Base-by-base conservation (phyloP, 2,797 vertebrate genomes). In the Pangasius krempfi region DNA sequence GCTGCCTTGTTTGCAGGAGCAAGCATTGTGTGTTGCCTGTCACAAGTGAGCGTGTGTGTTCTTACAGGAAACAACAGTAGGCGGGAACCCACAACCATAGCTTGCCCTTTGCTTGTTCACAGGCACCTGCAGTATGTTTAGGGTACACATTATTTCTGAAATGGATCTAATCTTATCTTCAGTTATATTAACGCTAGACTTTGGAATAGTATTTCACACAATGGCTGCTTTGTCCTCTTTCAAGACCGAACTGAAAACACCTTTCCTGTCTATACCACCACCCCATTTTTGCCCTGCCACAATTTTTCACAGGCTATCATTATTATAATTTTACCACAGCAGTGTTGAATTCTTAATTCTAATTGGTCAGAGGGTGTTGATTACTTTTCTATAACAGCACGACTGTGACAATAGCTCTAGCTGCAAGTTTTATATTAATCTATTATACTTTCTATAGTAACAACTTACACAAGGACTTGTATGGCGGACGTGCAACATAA, bases 11-110 rank as follows among this genome's bases (percentile, higher is more conserved):
- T 92, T 93, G 92, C 92, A 64, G 37, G 27, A 83, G 5, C 58
- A 92, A 86, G 78, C 90, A 89, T 91, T n/a, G 25, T 60, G 88
- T 93, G 88, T 78, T 86, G 92, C 92, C 90, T 47, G 33, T 93
- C 90, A 27, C 37, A 54, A 66, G 79, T 30, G 25, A 20, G 33
- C 22, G 5, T 81, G 72, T 81, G 79, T 87, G 52, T 81, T 68
- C 84, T 79, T 79, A 83, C 47, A 86, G 85, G 85, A 87, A 83
- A 44, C 80, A 87, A 82, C 79, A 78, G 47, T 84, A 52, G 85
- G 60, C 4, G n/a, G n/a, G 85, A 76, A 75, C 22, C 40, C 20
- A 82, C 80, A 44, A 62, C 25, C 33, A 44, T 25, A 60, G 37
- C 80, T 25, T 62, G 37, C 5, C 58, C 56, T 82, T 82, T 82